Evolutionary conservation across 1,140 invertebrate species (phyloP), one percentile per base, ranked within the genome.

Genomic region (Probaryconus sp.): DNA sequence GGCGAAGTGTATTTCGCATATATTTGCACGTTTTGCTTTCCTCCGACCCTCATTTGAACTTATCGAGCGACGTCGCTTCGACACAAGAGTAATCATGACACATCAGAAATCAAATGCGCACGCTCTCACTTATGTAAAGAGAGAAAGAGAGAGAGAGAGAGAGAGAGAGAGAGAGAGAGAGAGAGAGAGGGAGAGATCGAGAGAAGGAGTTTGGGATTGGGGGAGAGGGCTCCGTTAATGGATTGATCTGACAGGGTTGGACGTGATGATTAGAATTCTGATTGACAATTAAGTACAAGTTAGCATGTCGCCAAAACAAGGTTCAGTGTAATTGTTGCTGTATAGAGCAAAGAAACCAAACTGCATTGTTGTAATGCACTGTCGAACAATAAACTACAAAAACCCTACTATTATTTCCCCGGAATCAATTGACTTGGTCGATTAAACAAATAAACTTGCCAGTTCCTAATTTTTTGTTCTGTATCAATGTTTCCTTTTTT

Each of bases 261-360:
- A 73, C 35, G 48, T 10, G 61, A 76, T 77, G 75, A 79, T 77
- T 75, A 79, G 71, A 77, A 79, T 77, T 55, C 60, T 79, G 70
- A 79, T 79, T 79, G 74, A 72, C 75, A 79, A 79, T 79, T 77
- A 77, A 79, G 70, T 69, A 67, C 64, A 70, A 77, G 74, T 68
- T 68, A 64, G 61, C 56, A 53, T 47, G 63, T 69, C 31, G 43
- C 65, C 60, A 67, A 37, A 55, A 63, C 53, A 56, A 35, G 42
- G 35, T 26, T 42, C 5, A 9, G n/a, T 26, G 31, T 69, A 51
- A 37, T 51, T 37, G 45, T 50, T 43, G 45, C n/a, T 10, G 50
- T 51, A 37, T 33, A 14, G 10, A 13, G 5, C 28, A 35, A 43
- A 35, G 60, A 45, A 37, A 26, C 4, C 20, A 0, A 9, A 1